Percentiles rank a stretch among this genome's conserved stretches.
Conservation (phyloP, 37 sponge, comb jelly and placozoan genomes). For the Aplysina aerophoba region DNA sequence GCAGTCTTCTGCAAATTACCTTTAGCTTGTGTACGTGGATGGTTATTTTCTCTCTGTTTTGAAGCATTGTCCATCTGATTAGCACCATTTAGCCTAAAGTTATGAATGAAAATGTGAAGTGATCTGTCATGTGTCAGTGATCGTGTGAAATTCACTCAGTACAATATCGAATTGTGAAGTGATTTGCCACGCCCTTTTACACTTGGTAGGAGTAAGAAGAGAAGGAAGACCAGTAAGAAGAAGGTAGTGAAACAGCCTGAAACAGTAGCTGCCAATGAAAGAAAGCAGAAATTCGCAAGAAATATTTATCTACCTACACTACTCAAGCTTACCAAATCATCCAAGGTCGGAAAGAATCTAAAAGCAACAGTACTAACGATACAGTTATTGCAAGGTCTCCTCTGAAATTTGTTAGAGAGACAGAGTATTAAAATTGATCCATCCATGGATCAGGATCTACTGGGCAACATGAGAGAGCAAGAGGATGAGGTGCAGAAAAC, state of each 20-base stretch:
- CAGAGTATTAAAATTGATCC: constrained; percentile 10
- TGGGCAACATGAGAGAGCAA: too few species aligned
- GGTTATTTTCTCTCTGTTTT: neutral
- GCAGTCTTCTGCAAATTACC: constrained; percentile 4
- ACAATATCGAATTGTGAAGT: too few species aligned
- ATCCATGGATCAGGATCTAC: too few species aligned
- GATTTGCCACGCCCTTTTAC: constrained; percentile 2
- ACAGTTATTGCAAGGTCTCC: neutral
- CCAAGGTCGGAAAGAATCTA: constrained; percentile 2
- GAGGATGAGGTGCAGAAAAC: too few species aligned
- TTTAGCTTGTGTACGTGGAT: neutral
- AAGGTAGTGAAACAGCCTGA: constrained; percentile 13
- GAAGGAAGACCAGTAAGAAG: constrained; percentile 2
- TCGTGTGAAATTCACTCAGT: too few species aligned
- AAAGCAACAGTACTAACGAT: neutral
- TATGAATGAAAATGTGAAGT: neutral
- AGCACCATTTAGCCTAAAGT: constrained; percentile 1
- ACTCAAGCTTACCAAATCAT: neutral
- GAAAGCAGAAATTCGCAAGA: constrained; percentile 2
- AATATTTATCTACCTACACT: neutral
- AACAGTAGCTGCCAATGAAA: constrained; percentile 15
- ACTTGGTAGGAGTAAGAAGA: constrained; percentile 4
- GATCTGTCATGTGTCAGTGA: too few species aligned
- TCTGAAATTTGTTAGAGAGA: neutral
- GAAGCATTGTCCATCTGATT: neutral